phyloP scores from a whole-genome alignment of 2,113 vertebrate genomes.

The Ornithorhynchus anatinus region DNA sequence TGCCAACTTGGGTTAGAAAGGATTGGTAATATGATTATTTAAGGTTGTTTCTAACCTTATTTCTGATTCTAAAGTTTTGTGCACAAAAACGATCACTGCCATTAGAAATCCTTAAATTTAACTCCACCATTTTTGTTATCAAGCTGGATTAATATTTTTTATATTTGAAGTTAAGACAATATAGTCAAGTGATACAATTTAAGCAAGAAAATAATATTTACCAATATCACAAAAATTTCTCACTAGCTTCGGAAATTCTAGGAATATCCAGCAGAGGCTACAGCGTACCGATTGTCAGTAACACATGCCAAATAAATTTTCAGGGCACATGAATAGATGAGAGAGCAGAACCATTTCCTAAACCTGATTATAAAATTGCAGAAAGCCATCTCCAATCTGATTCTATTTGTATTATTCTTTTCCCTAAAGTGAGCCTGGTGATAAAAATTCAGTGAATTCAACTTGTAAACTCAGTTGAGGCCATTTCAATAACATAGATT shows the following conservation, averaged over 20 bases:
- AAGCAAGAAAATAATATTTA: neutral
- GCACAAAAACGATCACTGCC: too few species aligned
- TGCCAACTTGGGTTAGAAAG: too few species aligned
- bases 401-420: conserved; percentile 41
- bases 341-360: neutral
- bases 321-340: too few species aligned
- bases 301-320: too few species aligned
- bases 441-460: conserved; percentile 6
- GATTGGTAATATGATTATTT: too few species aligned
- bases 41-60: too few species aligned
- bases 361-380: neutral
- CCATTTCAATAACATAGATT: conserved; percentile 48
- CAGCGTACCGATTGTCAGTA: neutral
- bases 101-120: too few species aligned
- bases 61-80: too few species aligned
- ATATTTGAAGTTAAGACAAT: too few species aligned
- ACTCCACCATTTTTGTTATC: too few species aligned
- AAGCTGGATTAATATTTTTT: too few species aligned
- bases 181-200: too few species aligned
- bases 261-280: neutral
- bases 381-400: neutral
- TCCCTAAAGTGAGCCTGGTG: conserved; percentile 14
- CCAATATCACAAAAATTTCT: neutral
- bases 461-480: neutral
- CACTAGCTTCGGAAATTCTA: neutral